These are phyloP conservation scores for Aphelenchoides bicaudatus DNA, from an alignment of 2,888 invertebrate genomes.

Conservation along the genomic window DNA sequence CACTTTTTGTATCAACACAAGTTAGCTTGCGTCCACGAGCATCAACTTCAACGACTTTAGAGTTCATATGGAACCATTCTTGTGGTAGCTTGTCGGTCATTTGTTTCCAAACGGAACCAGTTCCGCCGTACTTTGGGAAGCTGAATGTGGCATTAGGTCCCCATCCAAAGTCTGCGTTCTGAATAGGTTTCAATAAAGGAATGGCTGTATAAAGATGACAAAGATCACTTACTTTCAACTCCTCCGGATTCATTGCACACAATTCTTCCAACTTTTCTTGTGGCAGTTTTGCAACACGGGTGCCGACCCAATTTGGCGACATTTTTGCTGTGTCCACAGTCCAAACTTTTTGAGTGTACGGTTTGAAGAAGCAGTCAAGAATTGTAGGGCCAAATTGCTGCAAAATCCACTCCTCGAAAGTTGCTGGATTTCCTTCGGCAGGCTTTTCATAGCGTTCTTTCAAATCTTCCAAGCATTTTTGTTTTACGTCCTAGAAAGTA, in stretches of 20 bases:
- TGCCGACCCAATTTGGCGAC: constrained; percentile 57
- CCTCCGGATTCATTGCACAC: constrained; percentile 53
- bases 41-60: constrained; percentile 41
- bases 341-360: constrained; percentile 60
- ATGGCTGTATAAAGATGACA: too few relatives aligned
- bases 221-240: constrained; percentile 39
- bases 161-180: constrained; percentile 59
- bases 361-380: constrained; percentile 56
- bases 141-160: constrained; percentile 58
- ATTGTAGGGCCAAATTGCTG: constrained; percentile 59
- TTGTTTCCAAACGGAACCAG: constrained; percentile 58
- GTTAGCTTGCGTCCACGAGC: constrained; percentile 24
- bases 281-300: constrained; percentile 57
- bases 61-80: constrained; percentile 53
- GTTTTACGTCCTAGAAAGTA: too few relatives aligned
- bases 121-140: constrained; percentile 60
- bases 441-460: constrained; percentile 57
- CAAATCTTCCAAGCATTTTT: too few relatives aligned
- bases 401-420: constrained; percentile 58
- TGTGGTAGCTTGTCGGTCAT: constrained; percentile 54
- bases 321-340: constrained; percentile 57
- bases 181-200: too few relatives aligned
- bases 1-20: constrained; percentile 36
- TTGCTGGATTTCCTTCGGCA: constrained; percentile 34
- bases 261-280: constrained; percentile 57